Evolutionary conservation across 92 coral and sea anemone genomes (phyloP).

Genomic region (Actinostola sp.): DNA sequence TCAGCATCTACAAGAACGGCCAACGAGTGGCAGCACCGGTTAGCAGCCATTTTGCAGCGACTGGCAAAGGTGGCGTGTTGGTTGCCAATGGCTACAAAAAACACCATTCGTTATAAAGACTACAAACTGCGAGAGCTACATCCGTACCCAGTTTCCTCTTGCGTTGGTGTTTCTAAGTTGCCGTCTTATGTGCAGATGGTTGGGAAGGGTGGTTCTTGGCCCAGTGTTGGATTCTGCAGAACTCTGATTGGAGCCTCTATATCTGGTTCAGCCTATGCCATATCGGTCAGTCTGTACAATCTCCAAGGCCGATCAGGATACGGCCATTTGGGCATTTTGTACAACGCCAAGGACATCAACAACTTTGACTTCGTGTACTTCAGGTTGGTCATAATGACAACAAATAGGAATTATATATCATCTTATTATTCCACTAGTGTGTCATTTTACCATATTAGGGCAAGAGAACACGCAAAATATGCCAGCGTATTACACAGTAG

Average conservation of each 20-base stretch:
- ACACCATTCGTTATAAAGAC: conserved; percentile 16
- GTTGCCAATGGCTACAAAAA: conserved; percentile 7
- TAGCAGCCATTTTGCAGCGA: not conserved
- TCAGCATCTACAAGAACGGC: too few species aligned
- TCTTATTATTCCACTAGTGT: too few species aligned
- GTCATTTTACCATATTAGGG: too few species aligned
- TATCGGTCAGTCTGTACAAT: conserved; percentile 19
- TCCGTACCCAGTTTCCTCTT: not conserved
- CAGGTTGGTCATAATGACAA: too few species aligned
- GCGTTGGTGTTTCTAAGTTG: not conserved
- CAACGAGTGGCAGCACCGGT: too few species aligned
- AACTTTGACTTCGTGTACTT: too few species aligned
- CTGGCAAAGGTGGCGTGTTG: not conserved
- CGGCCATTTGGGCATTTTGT: conserved; percentile 27
- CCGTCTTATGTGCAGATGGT: conserved; percentile 9
- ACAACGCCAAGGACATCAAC: conserved; percentile 29
- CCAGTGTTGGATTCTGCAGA: conserved; percentile 17
- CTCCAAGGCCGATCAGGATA: not conserved
- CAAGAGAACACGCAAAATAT: too few species aligned
- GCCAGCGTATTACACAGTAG: too few species aligned
- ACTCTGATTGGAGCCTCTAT: not conserved
- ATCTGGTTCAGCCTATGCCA: not conserved
- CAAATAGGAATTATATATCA: too few species aligned
- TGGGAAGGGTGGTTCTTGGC: conserved; percentile 14
- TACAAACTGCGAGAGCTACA: not conserved